Conservation (phyloP, 2,888 invertebrate species). For the Synanthedon myopaeformis region DNA sequence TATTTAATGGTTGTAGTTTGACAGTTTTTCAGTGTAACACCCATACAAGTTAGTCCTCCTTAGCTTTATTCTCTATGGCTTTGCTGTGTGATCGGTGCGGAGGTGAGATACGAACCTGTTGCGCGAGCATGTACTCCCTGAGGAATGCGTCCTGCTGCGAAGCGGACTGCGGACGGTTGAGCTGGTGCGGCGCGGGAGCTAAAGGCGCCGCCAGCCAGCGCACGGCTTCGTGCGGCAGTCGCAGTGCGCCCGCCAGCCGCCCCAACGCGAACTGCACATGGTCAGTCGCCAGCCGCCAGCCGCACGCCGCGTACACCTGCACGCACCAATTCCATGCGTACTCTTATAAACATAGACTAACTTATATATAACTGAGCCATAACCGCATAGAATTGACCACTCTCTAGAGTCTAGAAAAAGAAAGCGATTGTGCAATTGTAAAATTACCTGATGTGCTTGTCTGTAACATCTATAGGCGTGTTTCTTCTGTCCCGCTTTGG, state of each 20-base stretch:
- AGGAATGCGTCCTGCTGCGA: conserved; percentile 85
- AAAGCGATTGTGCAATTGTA: background rate
- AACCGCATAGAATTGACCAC: background rate
- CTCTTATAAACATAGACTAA: background rate
- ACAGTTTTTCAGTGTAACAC: no score
- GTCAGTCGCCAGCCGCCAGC: conserved; percentile 94
- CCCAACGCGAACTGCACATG: conserved; percentile 96
- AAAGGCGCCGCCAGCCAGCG: conserved; percentile 82
- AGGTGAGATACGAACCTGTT: conserved; percentile 70
- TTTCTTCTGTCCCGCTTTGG: conserved; percentile 91
- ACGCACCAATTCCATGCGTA: background rate
- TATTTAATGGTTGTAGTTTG: no score
- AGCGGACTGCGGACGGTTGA: conserved; percentile 76
- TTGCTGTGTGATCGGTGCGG: no score
- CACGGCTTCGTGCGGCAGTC: conserved; percentile 71
- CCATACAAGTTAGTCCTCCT: no score
- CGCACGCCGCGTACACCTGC: conserved; percentile 79
- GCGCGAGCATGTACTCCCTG: conserved; percentile 87
- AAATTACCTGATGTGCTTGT: conserved; percentile 87
- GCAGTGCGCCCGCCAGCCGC: conserved; percentile 86
- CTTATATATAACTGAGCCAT: no score
- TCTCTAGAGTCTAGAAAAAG: no score
- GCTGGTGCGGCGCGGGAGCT: conserved; percentile 73
- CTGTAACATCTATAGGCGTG: conserved; percentile 93
- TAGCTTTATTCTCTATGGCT: no score